Evolutionary conservation across 2,888 invertebrate species (phyloP).

Genomic region (Hofmannophila pseudospretella): DNA sequence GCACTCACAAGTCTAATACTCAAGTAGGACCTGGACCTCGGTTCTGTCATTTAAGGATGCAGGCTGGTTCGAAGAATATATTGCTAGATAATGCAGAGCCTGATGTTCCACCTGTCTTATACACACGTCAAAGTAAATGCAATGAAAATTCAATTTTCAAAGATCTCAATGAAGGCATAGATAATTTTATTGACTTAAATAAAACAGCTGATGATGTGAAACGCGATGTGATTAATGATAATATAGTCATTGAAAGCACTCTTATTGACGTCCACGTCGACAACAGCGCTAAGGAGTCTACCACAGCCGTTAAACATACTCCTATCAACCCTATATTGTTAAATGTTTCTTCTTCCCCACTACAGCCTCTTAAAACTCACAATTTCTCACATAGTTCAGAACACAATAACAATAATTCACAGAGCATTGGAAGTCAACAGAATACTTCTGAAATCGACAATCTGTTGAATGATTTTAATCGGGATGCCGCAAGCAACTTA

Average conservation of each 20-base stretch:
- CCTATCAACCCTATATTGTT: constrained; percentile 62
- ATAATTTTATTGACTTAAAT: constrained; percentile 55
- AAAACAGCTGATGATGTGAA: constrained; percentile 43
- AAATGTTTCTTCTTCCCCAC: constrained; percentile 67
- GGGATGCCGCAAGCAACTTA: constrained; percentile 31
- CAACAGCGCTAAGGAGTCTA: constrained; percentile 57
- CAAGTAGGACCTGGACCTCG: constrained; percentile 81
- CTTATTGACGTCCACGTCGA: constrained; percentile 68
- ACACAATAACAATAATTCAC: constrained; percentile 59
- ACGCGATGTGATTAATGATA: constrained; percentile 44
- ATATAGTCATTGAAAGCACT: constrained; percentile 62
- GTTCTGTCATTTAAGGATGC: constrained; percentile 86
- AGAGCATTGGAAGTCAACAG: constrained; percentile 51
- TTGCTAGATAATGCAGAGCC: constrained; percentile 87
- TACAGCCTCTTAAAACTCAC: constrained; percentile 69
- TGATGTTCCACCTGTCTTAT: constrained; percentile 84
- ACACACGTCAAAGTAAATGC: constrained; percentile 79
- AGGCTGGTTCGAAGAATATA: constrained; percentile 88
- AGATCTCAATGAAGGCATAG: constrained; percentile 60
- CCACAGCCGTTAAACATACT: constrained; percentile 37
- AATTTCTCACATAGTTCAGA: constrained; percentile 63
- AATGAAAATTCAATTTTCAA: constrained; percentile 67
- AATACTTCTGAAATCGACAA: constrained; percentile 57
- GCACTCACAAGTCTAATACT: constrained; percentile 67
- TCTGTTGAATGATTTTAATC: constrained; percentile 56